phyloP scores from a whole-genome alignment of 2,113 vertebrate species.

The Penelope pileata region DNA sequence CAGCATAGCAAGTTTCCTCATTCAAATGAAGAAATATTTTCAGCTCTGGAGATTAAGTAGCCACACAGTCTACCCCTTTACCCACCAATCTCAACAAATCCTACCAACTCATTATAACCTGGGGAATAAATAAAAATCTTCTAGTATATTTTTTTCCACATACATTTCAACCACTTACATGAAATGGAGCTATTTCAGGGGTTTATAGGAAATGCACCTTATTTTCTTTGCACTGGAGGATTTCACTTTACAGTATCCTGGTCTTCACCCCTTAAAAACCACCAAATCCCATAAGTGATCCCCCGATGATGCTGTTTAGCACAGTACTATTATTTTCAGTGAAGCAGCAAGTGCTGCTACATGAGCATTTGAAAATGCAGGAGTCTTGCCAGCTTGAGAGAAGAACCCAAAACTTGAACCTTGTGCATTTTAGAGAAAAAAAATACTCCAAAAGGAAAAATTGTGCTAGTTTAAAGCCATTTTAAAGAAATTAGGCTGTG shows the following conservation, averaged over 20 bases:
- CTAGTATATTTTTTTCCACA: neutral
- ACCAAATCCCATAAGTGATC: slow-evolving; percentile 7
- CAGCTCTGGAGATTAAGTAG: neutral
- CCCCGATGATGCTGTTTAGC: slow-evolving; percentile 22
- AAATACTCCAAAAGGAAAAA: neutral
- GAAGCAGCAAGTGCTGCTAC: slow-evolving; percentile 32
- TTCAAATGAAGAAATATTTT: neutral
- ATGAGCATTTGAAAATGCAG: neutral
- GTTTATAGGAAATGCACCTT: neutral
- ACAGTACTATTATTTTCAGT: slow-evolving; percentile 26
- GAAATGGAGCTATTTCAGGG: neutral
- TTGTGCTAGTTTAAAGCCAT: neutral
- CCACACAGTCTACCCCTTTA: neutral
- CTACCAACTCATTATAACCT: neutral
- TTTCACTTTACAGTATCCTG: neutral
- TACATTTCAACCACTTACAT: neutral
- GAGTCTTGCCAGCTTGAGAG: neutral
- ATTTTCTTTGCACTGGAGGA: neutral
- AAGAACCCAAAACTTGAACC: neutral
- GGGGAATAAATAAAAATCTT: neutral
- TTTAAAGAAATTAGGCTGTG: neutral
- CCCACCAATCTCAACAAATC: neutral
- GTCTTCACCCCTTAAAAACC: neutral
- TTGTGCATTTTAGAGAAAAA: neutral
- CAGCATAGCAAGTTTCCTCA: neutral